phyloP scores from a whole-genome alignment of 2,888 invertebrate species.

The Taphrorychus bicolor region DNA sequence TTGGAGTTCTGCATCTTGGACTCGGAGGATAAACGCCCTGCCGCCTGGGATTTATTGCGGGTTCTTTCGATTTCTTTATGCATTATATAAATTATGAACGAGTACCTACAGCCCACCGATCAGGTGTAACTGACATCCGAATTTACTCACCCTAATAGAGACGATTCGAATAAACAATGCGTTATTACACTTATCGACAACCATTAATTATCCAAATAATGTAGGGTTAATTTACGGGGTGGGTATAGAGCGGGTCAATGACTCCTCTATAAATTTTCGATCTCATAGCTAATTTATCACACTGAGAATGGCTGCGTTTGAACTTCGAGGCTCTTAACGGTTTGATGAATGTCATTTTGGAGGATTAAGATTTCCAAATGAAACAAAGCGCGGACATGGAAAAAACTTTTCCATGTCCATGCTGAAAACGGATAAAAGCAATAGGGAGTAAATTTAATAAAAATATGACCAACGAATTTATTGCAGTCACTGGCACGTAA shows the following conservation, averaged over 20 bases:
- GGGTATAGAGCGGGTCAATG: conserved; percentile 2
- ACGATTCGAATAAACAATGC: not conserved
- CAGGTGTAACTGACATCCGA: not conserved
- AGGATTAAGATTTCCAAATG: not conserved
- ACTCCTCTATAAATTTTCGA: conserved; percentile 19
- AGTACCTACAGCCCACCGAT: not conserved
- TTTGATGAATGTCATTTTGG: conserved; percentile 24
- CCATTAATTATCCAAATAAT: conserved; percentile 11
- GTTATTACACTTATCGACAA: conserved; percentile 1
- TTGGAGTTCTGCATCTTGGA: conserved; percentile 17
- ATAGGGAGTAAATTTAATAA: too few relatives aligned
- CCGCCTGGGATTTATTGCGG: conserved; percentile 7
- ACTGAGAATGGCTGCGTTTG: conserved; percentile 20
- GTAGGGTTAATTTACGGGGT: conserved; percentile 12
- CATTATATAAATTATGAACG: not conserved
- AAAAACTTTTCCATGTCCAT: too few relatives aligned
- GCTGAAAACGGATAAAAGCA: too few relatives aligned
- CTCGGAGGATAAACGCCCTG: conserved; percentile 3
- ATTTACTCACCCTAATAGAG: not conserved
- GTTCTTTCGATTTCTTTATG: conserved; percentile 7
- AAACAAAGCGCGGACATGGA: too few relatives aligned
- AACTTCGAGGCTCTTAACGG: conserved; percentile 14
- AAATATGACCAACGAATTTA: too few relatives aligned
- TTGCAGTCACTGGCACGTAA: too few relatives aligned
- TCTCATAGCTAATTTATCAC: conserved; percentile 22